phyloP scores from a whole-genome alignment of 2,888 invertebrate genomes.

The Nezara viridula region DNA sequence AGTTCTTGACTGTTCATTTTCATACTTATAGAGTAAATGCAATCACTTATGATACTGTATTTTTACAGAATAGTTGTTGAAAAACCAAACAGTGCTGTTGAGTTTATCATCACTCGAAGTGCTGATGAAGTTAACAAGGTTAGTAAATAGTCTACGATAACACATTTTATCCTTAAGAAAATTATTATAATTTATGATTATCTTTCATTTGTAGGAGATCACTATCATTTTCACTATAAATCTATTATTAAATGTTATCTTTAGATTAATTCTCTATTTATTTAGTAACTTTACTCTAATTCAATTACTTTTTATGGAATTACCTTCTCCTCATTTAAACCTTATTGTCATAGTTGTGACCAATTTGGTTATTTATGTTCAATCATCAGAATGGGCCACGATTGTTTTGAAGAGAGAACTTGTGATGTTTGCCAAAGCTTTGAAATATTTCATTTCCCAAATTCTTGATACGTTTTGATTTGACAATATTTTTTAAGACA shows the following conservation, averaged over 20 bases:
- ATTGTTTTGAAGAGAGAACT: too few relatives aligned
- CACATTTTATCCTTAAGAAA: neutral
- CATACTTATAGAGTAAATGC: neutral
- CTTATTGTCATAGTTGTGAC: slow-evolving; percentile 60
- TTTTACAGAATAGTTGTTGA: slow-evolving; percentile 56
- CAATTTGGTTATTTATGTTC: neutral
- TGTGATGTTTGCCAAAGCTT: too few relatives aligned
- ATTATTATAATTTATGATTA: neutral
- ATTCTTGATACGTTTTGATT: too few relatives aligned
- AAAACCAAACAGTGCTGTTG: slow-evolving; percentile 11
- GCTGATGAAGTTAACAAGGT: neutral
- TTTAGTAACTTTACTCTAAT: too few relatives aligned
- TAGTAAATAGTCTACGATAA: neutral
- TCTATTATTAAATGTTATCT: slow-evolving; percentile 58
- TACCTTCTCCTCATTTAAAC: too few relatives aligned
- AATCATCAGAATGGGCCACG: too few relatives aligned
- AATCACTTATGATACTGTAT: neutral
- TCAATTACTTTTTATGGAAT: too few relatives aligned
- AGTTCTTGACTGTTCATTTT: neutral
- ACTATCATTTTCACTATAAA: neutral
- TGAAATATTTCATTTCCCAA: too few relatives aligned
- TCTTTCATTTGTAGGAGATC: neutral
- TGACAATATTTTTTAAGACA: too few relatives aligned
- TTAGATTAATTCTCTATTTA: slow-evolving; percentile 64
- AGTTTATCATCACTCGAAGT: slow-evolving; percentile 19